phyloP scores from a whole-genome alignment of 2,888 invertebrate species.

The Zygogramma bicolorata region DNA sequence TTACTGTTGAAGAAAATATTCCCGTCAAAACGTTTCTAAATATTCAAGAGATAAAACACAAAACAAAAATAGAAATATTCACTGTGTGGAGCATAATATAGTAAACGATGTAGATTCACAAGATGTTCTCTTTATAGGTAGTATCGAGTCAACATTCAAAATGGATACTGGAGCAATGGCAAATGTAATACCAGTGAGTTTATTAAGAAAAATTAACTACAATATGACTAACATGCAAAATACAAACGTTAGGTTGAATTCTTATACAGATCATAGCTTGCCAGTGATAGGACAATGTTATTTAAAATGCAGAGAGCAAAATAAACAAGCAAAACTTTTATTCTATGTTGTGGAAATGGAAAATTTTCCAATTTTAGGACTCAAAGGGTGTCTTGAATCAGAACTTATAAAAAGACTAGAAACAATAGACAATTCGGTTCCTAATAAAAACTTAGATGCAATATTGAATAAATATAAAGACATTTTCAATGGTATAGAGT shows the following conservation, averaged over 20 bases:
- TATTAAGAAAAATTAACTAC: constrained; percentile 1
- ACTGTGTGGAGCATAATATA: background rate
- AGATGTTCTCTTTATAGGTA: constrained; percentile 24
- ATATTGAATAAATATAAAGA: constrained; percentile 25
- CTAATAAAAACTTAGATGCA: constrained; percentile 1
- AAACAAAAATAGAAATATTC: background rate
- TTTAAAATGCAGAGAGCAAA: constrained; percentile 17
- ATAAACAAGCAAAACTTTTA: constrained; percentile 11
- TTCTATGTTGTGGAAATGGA: constrained; percentile 33
- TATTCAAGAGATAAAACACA: background rate
- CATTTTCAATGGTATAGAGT: constrained; percentile 45
- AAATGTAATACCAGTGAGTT: constrained; percentile 13
- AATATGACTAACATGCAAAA: constrained; percentile 17
- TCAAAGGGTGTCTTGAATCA: constrained; percentile 22
- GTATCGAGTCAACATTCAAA: constrained; percentile 18
- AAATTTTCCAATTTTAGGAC: constrained; percentile 27
- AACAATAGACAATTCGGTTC: background rate
- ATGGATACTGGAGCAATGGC: constrained; percentile 13
- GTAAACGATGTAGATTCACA: constrained; percentile 21
- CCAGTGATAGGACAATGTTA: constrained; percentile 13
- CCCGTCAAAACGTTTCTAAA: background rate
- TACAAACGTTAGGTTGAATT: constrained; percentile 19
- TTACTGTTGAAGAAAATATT: background rate
- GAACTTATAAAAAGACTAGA: constrained; percentile 28
- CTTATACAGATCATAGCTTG: constrained; percentile 18